phyloP scores from a whole-genome alignment of 2,888 invertebrate species.

The Andrena haemorrhoa region DNA sequence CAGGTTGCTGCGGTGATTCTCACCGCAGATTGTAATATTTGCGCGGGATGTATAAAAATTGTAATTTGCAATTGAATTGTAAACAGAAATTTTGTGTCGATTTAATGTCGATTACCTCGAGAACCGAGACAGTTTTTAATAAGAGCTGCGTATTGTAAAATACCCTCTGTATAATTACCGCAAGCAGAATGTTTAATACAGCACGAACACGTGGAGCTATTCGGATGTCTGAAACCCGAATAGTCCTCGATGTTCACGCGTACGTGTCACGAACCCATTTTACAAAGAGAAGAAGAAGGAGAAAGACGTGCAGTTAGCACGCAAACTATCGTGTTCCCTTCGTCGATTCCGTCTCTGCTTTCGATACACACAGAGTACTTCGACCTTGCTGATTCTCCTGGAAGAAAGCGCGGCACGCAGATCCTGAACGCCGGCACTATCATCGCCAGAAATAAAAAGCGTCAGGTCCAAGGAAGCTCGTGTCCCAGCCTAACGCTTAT shows the following conservation, averaged over 20 bases:
- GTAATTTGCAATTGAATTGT: too few species aligned
- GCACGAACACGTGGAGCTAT: conserved; percentile 9
- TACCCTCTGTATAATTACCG: too few species aligned
- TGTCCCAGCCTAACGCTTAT: neutral
- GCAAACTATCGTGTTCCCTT: conserved; percentile 57
- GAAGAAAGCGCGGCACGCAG: conserved; percentile 30
- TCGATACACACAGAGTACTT: conserved; percentile 16
- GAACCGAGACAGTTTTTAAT: too few species aligned
- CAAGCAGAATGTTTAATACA: conserved; percentile 5
- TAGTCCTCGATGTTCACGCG: conserved; percentile 46
- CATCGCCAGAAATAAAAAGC: neutral
- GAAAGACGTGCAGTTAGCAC: conserved; percentile 75
- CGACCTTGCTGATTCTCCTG: conserved; percentile 6
- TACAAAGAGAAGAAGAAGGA: conserved; percentile 68
- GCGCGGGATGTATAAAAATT: too few species aligned
- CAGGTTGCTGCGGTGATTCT: too few species aligned
- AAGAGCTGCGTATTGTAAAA: too few species aligned
- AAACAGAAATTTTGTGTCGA: too few species aligned
- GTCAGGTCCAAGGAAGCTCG: neutral
- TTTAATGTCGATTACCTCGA: too few species aligned
- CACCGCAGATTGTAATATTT: too few species aligned
- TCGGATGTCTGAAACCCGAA: conserved; percentile 24
- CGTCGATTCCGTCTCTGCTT: conserved; percentile 34
- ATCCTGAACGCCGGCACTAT: conserved; percentile 31
- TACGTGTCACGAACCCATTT: conserved; percentile 56